Evolutionary conservation across 2,888 invertebrate species (phyloP).

Genomic region (Venusia cambrica): DNA sequence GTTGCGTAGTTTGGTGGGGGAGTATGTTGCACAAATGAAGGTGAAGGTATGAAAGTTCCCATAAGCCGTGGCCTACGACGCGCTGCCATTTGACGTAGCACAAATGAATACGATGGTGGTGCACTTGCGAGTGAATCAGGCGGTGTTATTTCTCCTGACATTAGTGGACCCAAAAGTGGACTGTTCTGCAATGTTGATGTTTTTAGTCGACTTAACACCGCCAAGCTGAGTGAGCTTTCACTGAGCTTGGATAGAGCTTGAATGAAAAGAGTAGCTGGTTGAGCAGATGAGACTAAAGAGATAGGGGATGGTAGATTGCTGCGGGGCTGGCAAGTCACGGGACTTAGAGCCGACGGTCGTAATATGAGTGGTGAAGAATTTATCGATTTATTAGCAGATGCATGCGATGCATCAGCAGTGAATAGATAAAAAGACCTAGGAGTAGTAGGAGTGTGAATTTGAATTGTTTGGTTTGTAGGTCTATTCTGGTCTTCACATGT

Average conservation of each 20-base stretch:
- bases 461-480: no score
- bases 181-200: conserved; percentile 17
- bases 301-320: conserved; percentile 38
- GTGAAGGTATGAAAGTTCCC: conserved; percentile 70
- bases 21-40: conserved; percentile 64
- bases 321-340: conserved; percentile 12
- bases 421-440: conserved; percentile 20
- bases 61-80: conserved; percentile 60
- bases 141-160: conserved; percentile 47
- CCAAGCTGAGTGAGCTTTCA: conserved; percentile 44
- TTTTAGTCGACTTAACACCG: conserved; percentile 35
- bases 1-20: conserved; percentile 70
- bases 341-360: conserved; percentile 23
- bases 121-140: conserved; percentile 66
- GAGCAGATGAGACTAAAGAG: conserved; percentile 32
- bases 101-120: conserved; percentile 71
- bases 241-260: conserved; percentile 59
- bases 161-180: conserved; percentile 22
- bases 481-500: conserved; percentile 10
- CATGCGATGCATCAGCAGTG: conserved; percentile 6
- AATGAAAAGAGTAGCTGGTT: conserved; percentile 55
- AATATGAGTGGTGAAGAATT: conserved; percentile 31
- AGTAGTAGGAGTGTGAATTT: conserved; percentile 7
- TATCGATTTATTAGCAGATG: conserved; percentile 1
- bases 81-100: conserved; percentile 60